Conservation (phyloP, 2,113 vertebrate genomes). For the Brienomyrus brachyistius region DNA sequence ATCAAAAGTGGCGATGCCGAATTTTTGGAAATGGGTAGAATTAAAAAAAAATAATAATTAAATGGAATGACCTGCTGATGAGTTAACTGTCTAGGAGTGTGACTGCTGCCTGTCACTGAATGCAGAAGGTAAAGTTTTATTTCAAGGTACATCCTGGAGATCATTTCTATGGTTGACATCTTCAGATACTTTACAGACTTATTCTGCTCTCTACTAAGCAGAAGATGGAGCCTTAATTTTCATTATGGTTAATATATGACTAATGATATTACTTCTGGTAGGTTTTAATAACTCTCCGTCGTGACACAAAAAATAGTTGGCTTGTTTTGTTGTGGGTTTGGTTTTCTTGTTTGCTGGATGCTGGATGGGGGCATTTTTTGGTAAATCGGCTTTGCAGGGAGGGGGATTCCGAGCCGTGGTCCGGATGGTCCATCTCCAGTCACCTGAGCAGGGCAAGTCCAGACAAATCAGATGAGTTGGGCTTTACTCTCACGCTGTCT, state of each 20-base stretch:
- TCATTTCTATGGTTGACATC: not conserved
- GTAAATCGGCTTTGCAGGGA: not conserved
- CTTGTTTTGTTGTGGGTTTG: not conserved
- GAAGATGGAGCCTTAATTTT: not conserved
- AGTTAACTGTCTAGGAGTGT: not conserved
- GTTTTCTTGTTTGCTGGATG: not conserved
- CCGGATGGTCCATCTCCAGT: not conserved
- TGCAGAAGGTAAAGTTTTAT: not conserved
- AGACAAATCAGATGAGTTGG: not conserved
- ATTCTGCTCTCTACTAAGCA: not conserved
- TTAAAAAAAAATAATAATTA: not conserved
- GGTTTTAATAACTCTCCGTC: not conserved
- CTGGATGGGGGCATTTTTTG: not conserved
- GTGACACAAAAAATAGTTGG: not conserved
- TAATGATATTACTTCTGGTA: not conserved
- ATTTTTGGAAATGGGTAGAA: too few species aligned
- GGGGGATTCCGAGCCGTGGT: not conserved
- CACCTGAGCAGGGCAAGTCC: not conserved
- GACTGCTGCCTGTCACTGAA: not conserved
- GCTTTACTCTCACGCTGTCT: not conserved
- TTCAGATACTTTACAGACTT: not conserved
- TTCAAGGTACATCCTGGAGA: not conserved
- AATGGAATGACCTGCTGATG: not conserved
- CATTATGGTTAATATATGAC: not conserved
- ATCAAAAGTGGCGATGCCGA: too few species aligned